phyloP scores from a whole-genome alignment of 2,888 invertebrate species.

The Volucella inflata region DNA sequence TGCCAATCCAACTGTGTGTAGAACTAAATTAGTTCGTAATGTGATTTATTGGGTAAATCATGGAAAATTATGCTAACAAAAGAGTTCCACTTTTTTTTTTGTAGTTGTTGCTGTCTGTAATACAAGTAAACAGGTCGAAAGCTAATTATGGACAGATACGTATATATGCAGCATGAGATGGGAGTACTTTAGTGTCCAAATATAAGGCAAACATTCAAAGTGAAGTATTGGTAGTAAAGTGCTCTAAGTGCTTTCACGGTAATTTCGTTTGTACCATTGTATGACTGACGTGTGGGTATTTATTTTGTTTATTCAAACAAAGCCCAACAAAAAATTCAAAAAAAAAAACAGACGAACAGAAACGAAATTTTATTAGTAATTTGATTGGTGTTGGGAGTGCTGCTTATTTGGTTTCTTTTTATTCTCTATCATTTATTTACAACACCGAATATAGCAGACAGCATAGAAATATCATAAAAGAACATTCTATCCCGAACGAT shows the following conservation, averaged over 20 bases:
- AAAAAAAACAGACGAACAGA: conserved; percentile 18
- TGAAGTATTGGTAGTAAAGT: conserved; percentile 3
- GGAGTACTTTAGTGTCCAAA: conserved; percentile 62
- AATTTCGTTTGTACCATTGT: conserved; percentile 42
- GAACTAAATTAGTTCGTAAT: conserved; percentile 55
- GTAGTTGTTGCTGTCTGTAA: conserved; percentile 29
- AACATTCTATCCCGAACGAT: too few relatives aligned
- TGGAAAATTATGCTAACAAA: conserved; percentile 57
- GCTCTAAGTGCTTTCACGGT: conserved; percentile 52
- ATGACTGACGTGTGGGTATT: conserved; percentile 8
- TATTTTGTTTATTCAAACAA: conserved; percentile 42
- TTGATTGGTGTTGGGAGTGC: conserved; percentile 15
- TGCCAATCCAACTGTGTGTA: conserved; percentile 6
- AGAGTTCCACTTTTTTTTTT: conserved; percentile 20
- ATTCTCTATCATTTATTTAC: background rate
- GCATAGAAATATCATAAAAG: too few relatives aligned
- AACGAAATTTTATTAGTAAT: conserved; percentile 36
- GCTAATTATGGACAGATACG: conserved; percentile 51
- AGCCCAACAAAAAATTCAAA: background rate
- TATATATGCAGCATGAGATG: too few relatives aligned
- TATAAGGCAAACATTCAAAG: conserved; percentile 47
- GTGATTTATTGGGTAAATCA: conserved; percentile 63
- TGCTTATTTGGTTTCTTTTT: conserved; percentile 13
- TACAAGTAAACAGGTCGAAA: conserved; percentile 50
- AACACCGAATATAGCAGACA: too few relatives aligned